Evolutionary conservation across 1,140 invertebrate species (phyloP).

Genomic region (Orussus abietinus): DNA sequence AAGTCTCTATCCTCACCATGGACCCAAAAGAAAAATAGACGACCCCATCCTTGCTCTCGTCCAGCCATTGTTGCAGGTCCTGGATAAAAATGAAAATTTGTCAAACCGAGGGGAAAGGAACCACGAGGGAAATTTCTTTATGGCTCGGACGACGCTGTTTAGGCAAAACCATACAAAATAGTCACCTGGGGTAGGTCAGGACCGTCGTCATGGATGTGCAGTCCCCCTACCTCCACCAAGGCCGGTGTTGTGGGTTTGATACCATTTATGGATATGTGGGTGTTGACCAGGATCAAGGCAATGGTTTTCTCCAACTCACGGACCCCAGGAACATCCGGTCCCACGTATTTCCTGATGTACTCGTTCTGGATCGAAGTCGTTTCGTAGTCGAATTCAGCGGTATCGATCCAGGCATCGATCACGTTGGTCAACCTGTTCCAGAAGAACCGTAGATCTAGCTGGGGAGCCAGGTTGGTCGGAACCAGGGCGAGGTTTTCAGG

Average conservation of each 20-base stretch:
- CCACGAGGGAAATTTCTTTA: no score
- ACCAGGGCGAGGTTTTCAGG: slow-evolving; percentile 60
- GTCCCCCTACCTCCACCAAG: slow-evolving; percentile 59
- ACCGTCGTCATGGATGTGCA: slow-evolving; percentile 49
- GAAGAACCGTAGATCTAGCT: slow-evolving; percentile 57
- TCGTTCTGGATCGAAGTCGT: slow-evolving; percentile 30
- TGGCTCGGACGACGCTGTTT: no score
- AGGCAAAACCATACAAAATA: no score
- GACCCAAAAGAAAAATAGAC: slow-evolving; percentile 71
- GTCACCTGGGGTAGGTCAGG: slow-evolving; percentile 25
- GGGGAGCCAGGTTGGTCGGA: slow-evolving; percentile 56
- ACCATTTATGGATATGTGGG: slow-evolving; percentile 54
- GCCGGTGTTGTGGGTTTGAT: slow-evolving; percentile 50
- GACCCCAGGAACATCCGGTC: slow-evolving; percentile 36
- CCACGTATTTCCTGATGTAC: slow-evolving; percentile 43
- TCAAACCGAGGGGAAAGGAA: neutral
- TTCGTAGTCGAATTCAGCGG: slow-evolving; percentile 23
- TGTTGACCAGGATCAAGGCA: slow-evolving; percentile 57
- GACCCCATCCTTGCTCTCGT: slow-evolving; percentile 63
- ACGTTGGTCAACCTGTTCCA: slow-evolving; percentile 58
- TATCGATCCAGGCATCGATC: slow-evolving; percentile 15
- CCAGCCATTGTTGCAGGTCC: slow-evolving; percentile 63
- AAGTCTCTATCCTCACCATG: slow-evolving; percentile 60
- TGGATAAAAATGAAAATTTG: slow-evolving; percentile 38
- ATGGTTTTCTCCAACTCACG: slow-evolving; percentile 48